Percentiles rank a stretch among this genome's conserved stretches.
Conservation (phyloP, 2,888 invertebrate genomes). For the Adelognathus sp. region DNA sequence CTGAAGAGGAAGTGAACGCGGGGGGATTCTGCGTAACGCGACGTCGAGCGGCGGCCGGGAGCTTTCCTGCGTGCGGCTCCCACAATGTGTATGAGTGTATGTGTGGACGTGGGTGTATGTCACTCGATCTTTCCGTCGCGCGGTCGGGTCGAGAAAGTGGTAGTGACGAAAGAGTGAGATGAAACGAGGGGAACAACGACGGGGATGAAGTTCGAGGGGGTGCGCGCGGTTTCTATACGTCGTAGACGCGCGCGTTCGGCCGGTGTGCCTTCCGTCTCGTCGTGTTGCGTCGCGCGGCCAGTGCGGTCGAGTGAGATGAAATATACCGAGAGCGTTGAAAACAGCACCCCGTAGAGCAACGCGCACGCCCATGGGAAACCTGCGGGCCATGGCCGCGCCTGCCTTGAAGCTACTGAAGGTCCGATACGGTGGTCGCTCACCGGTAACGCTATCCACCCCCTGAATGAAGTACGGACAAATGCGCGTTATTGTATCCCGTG, state of each 20-base stretch:
- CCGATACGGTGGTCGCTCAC: constrained; percentile 44
- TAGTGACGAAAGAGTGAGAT: constrained; percentile 26
- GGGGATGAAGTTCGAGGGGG: constrained; percentile 21
- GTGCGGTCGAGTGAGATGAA: constrained; percentile 32
- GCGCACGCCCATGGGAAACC: constrained; percentile 74
- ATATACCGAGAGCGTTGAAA: constrained; percentile 48
- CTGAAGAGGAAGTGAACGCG: constrained; percentile 53
- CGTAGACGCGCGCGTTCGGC: constrained; percentile 31
- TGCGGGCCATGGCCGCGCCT: constrained; percentile 74
- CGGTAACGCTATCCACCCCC: constrained; percentile 13
- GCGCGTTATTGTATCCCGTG: constrained; percentile 5
- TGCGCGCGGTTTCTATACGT: constrained; percentile 19
- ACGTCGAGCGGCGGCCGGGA: neutral
- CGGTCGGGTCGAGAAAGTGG: constrained; percentile 40
- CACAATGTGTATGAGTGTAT: neutral
- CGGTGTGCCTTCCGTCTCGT: constrained; percentile 27
- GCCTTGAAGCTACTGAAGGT: constrained; percentile 61
- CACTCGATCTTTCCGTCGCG: constrained; percentile 42
- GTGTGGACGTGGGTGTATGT: constrained; percentile 1
- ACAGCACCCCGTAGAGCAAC: constrained; percentile 68
- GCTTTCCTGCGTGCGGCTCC: constrained; percentile 7
- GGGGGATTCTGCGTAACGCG: constrained; percentile 58
- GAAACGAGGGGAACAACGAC: constrained; percentile 6
- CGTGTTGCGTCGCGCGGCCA: constrained; percentile 34
- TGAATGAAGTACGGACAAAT: neutral